phyloP scores from a whole-genome alignment of 2,113 vertebrate genomes.

The Mobula birostris region DNA sequence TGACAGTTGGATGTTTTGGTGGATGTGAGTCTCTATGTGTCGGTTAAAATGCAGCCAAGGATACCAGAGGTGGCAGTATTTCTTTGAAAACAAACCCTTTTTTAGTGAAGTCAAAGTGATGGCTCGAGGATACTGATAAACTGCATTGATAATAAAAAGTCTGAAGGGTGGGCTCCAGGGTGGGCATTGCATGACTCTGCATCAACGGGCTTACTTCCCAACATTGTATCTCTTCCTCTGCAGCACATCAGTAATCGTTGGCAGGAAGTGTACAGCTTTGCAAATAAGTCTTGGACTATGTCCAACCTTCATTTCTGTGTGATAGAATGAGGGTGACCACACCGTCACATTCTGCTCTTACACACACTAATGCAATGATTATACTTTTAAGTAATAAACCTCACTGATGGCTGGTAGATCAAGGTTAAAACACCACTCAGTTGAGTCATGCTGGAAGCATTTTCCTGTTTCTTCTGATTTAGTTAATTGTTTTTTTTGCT shows the following conservation, averaged over 20 bases:
- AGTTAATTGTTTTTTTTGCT: neutral
- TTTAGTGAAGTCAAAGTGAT: neutral
- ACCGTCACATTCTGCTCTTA: neutral
- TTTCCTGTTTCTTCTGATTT: neutral
- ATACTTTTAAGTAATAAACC: neutral
- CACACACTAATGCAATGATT: neutral
- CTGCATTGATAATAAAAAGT: neutral
- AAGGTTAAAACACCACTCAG: neutral
- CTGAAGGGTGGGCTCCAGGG: neutral
- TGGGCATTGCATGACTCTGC: slow-evolving; percentile 24
- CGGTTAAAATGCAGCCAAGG: neutral
- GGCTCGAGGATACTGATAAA: neutral
- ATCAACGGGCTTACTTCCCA: slow-evolving; percentile 24
- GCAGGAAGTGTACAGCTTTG: slow-evolving; percentile 21
- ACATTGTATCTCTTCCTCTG: slow-evolving; percentile 33
- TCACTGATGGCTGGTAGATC: neutral
- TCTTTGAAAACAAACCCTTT: neutral
- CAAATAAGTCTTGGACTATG: slow-evolving; percentile 1
- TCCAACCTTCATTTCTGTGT: neutral
- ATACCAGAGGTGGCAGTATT: neutral
- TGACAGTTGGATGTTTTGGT: neutral
- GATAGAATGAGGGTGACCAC: neutral
- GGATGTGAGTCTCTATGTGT: neutral
- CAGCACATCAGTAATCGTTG: slow-evolving; percentile 20
- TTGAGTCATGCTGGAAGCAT: neutral